Base-by-base conservation (phyloP, 2,888 invertebrate species). In the Seira sanloemensis region DNA sequence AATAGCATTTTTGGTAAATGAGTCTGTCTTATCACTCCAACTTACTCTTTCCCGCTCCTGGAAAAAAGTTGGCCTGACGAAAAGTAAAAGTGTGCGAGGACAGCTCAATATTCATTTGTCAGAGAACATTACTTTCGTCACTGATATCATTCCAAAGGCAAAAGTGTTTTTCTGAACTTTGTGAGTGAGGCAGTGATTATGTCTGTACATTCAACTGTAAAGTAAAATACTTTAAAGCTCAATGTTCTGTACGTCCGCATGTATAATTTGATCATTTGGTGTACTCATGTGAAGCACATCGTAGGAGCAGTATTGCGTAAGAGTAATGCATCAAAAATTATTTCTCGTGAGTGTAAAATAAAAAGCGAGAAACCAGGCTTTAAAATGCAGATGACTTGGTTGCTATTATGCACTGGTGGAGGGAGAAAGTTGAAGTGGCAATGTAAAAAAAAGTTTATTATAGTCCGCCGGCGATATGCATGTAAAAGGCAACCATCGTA, bases 81-180 rank as follows among this genome's bases (percentile, higher is more conserved):
- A 79, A 75, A 79, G 75, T 81, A 85, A 81, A 85, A 85, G 85
- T 81, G 77, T 84, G 78, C 68, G 50, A 26, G 65, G n/a, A n/a
- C n/a, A 76, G 82, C 85, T 81, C 78, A 75, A 81, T 86, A 86
- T 87, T 88, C 87, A 88, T 88, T 88, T 88, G 88, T 88, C 88
- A 88, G 87, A 88, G 86, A 75, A 82, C 88, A 88, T 88, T 88
- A 88, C 87, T 88, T 86, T 84, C 86, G 80, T 85, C 78, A 25
- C 24, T 26, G 65, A 54, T 50, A 62, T 18, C 19, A 21, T n/a
- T n/a, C 16, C 71, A 71, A 37, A 9, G 26, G 23, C 26, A 65
- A n/a, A 69, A 65, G 12, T 66, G 23, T 12, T 23, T 27, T 26
- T 1, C 68, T 68, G 2, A 68, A 26, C 68, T 68, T 18, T 25